phyloP scores from a whole-genome alignment of 1,140 invertebrate genomes.

The Drosophila equinoxialis region DNA sequence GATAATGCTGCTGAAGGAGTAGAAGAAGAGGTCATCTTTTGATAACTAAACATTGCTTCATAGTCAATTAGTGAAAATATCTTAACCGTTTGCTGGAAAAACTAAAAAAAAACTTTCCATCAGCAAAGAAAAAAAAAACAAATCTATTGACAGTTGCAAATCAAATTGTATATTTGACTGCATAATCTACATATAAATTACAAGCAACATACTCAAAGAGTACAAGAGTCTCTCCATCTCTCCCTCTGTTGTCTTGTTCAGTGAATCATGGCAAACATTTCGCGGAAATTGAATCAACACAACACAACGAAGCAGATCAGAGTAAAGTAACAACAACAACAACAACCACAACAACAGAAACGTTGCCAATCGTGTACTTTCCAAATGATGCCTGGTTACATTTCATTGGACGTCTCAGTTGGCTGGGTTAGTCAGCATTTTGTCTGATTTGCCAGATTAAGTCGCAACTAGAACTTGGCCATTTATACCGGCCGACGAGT shows the following conservation, averaged over 20 bases:
- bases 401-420: constrained; percentile 60
- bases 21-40: constrained; percentile 54
- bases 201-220: constrained; percentile 24
- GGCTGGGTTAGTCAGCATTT: constrained; percentile 57
- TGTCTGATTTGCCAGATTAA: constrained; percentile 41
- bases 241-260: constrained; percentile 49
- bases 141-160: constrained; percentile 73
- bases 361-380: constrained; percentile 44
- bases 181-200: constrained; percentile 75
- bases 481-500: neutral
- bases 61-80: constrained; percentile 75
- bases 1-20: constrained; percentile 75
- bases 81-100: constrained; percentile 26
- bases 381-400: constrained; percentile 61
- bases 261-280: constrained; percentile 73
- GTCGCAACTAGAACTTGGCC: constrained; percentile 48
- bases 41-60: constrained; percentile 65
- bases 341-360: constrained; percentile 27
- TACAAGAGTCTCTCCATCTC: constrained; percentile 6
- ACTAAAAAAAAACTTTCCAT: constrained; percentile 58
- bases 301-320: constrained; percentile 22
- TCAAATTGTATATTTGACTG: constrained; percentile 65
- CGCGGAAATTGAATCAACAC: constrained; percentile 66
- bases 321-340: constrained; percentile 20
- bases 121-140: constrained; percentile 37